Evolutionary conservation across 2,797 vertebrate genomes (phyloP), one percentile per base, ranked within the genome.

Genomic region (Anomalospiza imberbis): DNA sequence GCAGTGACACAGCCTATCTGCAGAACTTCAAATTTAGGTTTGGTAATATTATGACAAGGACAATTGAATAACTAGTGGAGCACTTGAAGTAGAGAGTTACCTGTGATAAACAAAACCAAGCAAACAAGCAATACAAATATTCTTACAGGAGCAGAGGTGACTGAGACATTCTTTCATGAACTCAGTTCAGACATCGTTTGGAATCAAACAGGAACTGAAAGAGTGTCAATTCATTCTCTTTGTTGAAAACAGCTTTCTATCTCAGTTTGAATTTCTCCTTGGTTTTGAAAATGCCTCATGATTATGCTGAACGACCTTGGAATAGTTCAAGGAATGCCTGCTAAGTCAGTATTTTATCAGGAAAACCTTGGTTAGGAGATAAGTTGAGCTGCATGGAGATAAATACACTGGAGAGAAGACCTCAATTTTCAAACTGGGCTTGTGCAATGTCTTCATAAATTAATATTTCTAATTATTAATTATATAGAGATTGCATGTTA

Each of bases 141-240:
- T 82, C 91, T 79, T 76, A 91, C 63, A 94, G 40, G 45, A 78
- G 71, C 6, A 15, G 68, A 88, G 73, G n/a, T 89, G 78, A 82
- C 21, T 80, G 79, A 96, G 83, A 91, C 58, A 74, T 53, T 92
- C 57, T 70, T 90, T 81, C 85, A 48, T 65, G 9, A 83, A 73
- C 75, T 94, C 71, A 89, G 72, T 66, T 94, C 82, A 89, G 77
- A 61, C 81, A 77, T 70, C 50, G 2, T 50, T 50, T 84, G 79
- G 83, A 89, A 93, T 85, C 50, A 88, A 66, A 91, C 29, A 55
- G 81, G 89, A 95, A 92, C 36, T 76, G 65, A 96, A 94, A 92
- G 47, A 85, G 60, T 40, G 40, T 53, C 86, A 88, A 45, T 63
- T 93, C 34, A 85, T 65, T 90, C 78, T 85, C 74, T 42, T 86